Evolutionary conservation across 2,797 vertebrate species (phyloP).

Genomic region (Phrynocephalus vlangalii): DNA sequence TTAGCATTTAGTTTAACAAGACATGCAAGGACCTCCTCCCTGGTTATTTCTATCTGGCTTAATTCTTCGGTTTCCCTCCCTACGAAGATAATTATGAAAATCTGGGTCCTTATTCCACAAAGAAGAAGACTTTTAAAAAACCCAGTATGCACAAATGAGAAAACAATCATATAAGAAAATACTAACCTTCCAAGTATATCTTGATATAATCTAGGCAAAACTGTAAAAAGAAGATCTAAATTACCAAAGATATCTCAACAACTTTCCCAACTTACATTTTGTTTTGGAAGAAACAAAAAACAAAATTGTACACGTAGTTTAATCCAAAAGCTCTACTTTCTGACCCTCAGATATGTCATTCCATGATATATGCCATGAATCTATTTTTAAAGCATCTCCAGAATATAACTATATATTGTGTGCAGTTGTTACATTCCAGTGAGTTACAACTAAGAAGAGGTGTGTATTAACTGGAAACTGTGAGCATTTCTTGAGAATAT

Average conservation of each 20-base stretch:
- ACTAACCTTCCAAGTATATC: conserved; percentile 90
- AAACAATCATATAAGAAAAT: conserved; percentile 20
- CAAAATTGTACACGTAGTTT: background rate
- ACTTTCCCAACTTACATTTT: background rate
- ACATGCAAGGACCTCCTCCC: too few species aligned
- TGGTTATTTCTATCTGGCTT: too few species aligned
- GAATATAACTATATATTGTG: background rate
- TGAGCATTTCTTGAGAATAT: background rate
- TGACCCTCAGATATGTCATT: background rate
- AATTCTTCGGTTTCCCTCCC: too few species aligned
- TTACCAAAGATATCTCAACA: background rate
- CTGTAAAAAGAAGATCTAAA: conserved; percentile 73
- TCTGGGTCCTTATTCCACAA: background rate
- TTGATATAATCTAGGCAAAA: conserved; percentile 91
- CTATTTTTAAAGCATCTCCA: background rate
- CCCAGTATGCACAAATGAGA: background rate
- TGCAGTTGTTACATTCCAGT: too few species aligned
- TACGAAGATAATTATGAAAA: too few species aligned
- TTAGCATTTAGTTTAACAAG: too few species aligned
- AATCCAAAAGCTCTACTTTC: background rate
- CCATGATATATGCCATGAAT: background rate
- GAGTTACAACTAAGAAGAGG: too few species aligned
- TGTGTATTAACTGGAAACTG: background rate
- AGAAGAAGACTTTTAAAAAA: background rate
- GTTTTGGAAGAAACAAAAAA: background rate